Conservation (phyloP, 2,797 vertebrate species). For the Otus scops region DNA sequence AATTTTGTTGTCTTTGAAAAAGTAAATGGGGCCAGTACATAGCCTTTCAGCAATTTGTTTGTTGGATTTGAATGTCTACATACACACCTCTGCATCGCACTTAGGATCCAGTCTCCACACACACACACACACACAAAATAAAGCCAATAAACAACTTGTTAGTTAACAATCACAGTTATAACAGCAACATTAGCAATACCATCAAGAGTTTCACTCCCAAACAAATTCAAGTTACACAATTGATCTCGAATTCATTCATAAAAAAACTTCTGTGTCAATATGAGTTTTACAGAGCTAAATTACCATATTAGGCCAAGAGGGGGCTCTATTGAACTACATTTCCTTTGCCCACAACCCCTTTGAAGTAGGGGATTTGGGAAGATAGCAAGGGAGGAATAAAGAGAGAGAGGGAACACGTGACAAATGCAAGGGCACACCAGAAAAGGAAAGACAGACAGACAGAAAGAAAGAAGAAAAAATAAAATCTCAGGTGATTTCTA, state of each 20-base stretch:
- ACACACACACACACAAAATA: not conserved
- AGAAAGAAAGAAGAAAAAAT: not conserved
- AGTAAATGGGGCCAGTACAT: not conserved
- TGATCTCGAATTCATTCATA: slow-evolving; percentile 18
- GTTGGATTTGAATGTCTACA: not conserved
- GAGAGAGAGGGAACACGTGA: not conserved
- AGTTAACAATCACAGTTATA: not conserved
- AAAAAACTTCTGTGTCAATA: not conserved
- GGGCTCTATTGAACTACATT: slow-evolving; percentile 54
- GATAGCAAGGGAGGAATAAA: not conserved
- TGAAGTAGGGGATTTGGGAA: not conserved
- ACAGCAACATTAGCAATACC: not conserved
- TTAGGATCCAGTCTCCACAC: not conserved
- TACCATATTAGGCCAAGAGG: slow-evolving; percentile 46
- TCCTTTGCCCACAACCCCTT: not conserved
- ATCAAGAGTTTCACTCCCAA: not conserved
- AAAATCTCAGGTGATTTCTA: not conserved
- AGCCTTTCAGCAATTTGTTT: not conserved
- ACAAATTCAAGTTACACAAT: not conserved
- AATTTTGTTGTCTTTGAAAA: not conserved
- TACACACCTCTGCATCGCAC: not conserved
- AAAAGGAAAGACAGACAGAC: not conserved
- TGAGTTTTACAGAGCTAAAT: not conserved
- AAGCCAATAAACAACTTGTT: not conserved
- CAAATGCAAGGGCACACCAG: not conserved